phyloP scores from a whole-genome alignment of 2,888 invertebrate genomes.

The Cheilosia vulpina region DNA sequence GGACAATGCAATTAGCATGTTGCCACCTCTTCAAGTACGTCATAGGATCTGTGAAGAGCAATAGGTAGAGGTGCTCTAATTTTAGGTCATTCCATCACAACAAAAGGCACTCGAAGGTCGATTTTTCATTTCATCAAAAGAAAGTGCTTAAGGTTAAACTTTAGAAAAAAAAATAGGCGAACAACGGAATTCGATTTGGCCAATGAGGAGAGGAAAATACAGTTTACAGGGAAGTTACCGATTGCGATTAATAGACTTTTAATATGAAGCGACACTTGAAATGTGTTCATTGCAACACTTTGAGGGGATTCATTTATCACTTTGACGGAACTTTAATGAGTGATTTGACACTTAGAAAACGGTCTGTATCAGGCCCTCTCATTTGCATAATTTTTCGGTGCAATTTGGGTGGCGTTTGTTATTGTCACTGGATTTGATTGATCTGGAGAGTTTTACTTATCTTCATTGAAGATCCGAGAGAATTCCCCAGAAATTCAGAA shows the following conservation, averaged over 20 bases:
- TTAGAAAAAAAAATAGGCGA: background rate
- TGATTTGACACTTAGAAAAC: too few relatives aligned
- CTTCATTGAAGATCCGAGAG: too few relatives aligned
- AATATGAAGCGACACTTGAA: slow-evolving; percentile 41
- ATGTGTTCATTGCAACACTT: background rate
- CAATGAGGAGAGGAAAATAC: background rate
- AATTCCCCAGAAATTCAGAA: too few relatives aligned
- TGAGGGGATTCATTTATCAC: slow-evolving; percentile 26
- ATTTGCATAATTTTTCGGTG: too few relatives aligned
- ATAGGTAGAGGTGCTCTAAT: slow-evolving; percentile 65
- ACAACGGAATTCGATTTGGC: background rate
- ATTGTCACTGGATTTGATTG: too few relatives aligned
- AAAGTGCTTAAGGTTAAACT: slow-evolving; percentile 33
- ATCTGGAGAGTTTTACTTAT: too few relatives aligned
- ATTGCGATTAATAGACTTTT: slow-evolving; percentile 61
- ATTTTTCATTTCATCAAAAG: slow-evolving; percentile 6
- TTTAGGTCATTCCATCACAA: slow-evolving; percentile 48
- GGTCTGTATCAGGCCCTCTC: too few relatives aligned
- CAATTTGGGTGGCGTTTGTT: too few relatives aligned
- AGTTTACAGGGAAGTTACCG: slow-evolving; percentile 20
- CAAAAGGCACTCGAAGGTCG: slow-evolving; percentile 54
- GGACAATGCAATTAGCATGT: slow-evolving; percentile 72
- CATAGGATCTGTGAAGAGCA: slow-evolving; percentile 34
- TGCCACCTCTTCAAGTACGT: slow-evolving; percentile 62
- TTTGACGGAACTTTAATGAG: slow-evolving; percentile 11